Base-by-base conservation (phyloP, 2,888 invertebrate species). In the Schrankia costaestrigalis region DNA sequence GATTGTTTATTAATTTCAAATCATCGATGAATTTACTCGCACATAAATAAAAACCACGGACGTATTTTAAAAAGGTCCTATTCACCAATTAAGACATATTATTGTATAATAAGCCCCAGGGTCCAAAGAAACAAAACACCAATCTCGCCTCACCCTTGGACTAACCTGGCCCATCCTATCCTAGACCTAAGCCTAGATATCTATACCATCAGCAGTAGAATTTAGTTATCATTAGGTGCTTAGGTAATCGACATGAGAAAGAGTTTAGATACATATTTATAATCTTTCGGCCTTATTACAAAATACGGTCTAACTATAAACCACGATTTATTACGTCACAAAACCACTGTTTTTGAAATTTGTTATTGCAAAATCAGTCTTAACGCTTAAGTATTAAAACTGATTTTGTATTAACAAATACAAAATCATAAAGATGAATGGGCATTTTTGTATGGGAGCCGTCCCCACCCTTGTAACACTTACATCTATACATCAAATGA, bases 41-140 rank as follows among this genome's bases (percentile, higher is more conserved):
- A 28, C 28, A 17, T 17, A 27, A 33, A 22, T 27, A 14, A 19
- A 31, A 34, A n/a, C n/a, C 25, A 28, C 31, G 35, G 45, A 56
- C 56, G 35, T 45, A 26, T 33, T 39, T 37, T 32, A 40, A 46
- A n/a, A 26, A 35, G 36, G 51, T 56, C 38, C 30, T 47, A 45
- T 44, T 52, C 54, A 63, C 27, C 44, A 46, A 36, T 46, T 59
- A 56, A 54, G 53, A 49, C 34, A 43, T 51, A 48, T 51, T 50
- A 52, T 49, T 56, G 30, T 50, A 49, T 54, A 49, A 55, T 60
- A 61, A 67, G 71, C 61, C 79, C 84, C 83, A 80, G 86, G 86
- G 83, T 84, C 85, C 83, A 86, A 85, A 59, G 29, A 52, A n/a
- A n/a, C n/a, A n/a, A 70, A 82, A 85, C 84, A 84, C 84, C 84